These are phyloP conservation scores for Meloidogyne floridensis DNA, from an alignment of 1,140 invertebrate species.

Conservation along the genomic window DNA sequence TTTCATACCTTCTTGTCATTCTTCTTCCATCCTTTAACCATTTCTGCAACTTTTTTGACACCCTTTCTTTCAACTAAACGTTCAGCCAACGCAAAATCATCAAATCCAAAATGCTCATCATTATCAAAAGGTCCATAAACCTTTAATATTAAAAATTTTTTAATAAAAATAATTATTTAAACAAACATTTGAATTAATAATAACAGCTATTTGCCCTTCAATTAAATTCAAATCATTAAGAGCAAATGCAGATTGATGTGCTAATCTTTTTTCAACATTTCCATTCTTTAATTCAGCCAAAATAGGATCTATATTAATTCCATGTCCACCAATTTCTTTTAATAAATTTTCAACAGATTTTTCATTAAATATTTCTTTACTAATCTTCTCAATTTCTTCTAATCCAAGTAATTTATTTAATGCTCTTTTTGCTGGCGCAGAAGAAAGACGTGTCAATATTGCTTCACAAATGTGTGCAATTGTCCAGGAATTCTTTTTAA, in stretches of 20 bases:
- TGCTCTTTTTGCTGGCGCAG: conserved; percentile 72
- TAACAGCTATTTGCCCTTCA: conserved; percentile 73
- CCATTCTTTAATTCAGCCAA: conserved; percentile 58
- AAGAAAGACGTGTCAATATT: conserved; percentile 70
- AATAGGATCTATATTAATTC: conserved; percentile 68
- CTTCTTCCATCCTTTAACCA: conserved; percentile 53
- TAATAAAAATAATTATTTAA: conserved; percentile 1
- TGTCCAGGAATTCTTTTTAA: conserved; percentile 55
- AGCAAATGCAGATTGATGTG: conserved; percentile 32
- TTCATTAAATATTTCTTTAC: conserved; percentile 6
- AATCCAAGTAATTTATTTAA: conserved; percentile 74
- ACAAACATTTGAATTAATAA: conserved; percentile 83
- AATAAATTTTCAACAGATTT: conserved; percentile 64
- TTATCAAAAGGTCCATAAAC: conserved; percentile 78
- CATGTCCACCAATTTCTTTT: conserved; percentile 67
- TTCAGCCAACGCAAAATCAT: conserved; percentile 88
- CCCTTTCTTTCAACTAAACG: conserved; percentile 71
- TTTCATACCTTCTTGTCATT: conserved; percentile 40
- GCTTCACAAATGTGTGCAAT: conserved; percentile 67
- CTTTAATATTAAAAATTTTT: conserved; percentile 28
- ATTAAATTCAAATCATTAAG: conserved; percentile 55
- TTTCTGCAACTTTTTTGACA: conserved; percentile 49
- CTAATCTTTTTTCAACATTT: neutral
- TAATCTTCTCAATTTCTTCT: conserved; percentile 66
- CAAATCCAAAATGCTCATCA: conserved; percentile 79